Base-by-base conservation (phyloP, 2,797 vertebrate species). In the Falco rusticolus region DNA sequence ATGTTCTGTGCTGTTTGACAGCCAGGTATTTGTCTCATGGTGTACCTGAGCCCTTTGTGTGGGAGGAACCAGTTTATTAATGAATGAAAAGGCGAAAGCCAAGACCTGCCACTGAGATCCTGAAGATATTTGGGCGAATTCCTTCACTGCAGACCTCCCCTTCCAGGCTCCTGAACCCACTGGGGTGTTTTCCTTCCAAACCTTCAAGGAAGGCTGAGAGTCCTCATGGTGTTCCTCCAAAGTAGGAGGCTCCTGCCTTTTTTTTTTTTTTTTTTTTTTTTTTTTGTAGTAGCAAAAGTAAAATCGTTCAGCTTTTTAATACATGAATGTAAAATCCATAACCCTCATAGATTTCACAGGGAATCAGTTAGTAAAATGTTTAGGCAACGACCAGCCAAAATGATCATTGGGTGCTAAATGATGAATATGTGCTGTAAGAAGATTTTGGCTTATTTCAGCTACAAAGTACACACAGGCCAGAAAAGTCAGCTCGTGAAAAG, bases 21-120 rank as follows among this genome's bases (percentile, higher is more conserved):
- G 14, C 29, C 0, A 0, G 9, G 33, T 33, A 11, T n/a, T 71
- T 45, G 20, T 39, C 83, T 39, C 28, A 4, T 45, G 47, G 33
- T 77, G 88, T 63, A 54, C 39, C 21, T 56, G 72, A 88, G 47
- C 18, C 65, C 31, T 3, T 8, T 39, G 47, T 11, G 8, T 11
- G 33, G 24, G 65, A 93, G 37, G 28, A 90, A 65, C 21, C 17
- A 19, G 14, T 29, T 50, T 79, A 45, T 11, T 87, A 64, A 79
- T 3, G 0, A 76, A 64, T 1, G 3, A 21, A 53, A 65, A 17
- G 31, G 29, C 4, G 3, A 90, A 89, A 93, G 47, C 20, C 56
- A 56, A 37, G 37, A 47, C 41, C 56, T n/a, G 41, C 41, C 16
- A 16, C 26, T 39, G 43, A 69, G n/a, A 90, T 25, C 21, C 51